Conservation (phyloP, 2,888 invertebrate species). For the Digitonthophagus gazella region DNA sequence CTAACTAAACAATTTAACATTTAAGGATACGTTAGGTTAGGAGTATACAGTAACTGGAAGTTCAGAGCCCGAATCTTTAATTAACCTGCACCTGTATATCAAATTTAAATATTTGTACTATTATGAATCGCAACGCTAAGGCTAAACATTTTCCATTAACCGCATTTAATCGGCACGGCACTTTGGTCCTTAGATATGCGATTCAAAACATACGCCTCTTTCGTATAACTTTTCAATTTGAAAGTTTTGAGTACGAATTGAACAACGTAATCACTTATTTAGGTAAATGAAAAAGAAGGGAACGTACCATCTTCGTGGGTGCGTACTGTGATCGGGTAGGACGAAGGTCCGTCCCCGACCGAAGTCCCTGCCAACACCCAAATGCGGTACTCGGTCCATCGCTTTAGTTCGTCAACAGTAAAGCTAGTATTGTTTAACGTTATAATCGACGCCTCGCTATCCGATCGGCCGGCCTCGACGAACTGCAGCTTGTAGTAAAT, state of each 20-base stretch:
- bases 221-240: too few relatives aligned
- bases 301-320: constrained; percentile 99
- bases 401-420: constrained; percentile 84
- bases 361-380: constrained; percentile 96
- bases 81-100: not conserved
- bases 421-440: constrained; percentile 78
- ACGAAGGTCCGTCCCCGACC: constrained; percentile 93
- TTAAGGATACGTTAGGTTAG: not conserved
- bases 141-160: too few relatives aligned
- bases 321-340: constrained; percentile 87
- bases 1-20: not conserved
- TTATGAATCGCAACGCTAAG: not conserved
- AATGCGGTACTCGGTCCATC: constrained; percentile 95
- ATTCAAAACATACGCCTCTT: too few relatives aligned
- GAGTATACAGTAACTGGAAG: not conserved
- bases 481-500: constrained; percentile 92
- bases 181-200: not conserved
- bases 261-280: not conserved
- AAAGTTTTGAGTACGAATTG: too few relatives aligned
- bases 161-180: too few relatives aligned
- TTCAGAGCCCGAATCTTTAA: not conserved
- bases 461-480: constrained; percentile 80
- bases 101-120: not conserved
- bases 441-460: constrained; percentile 79
- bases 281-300: constrained; percentile 1